These are phyloP conservation scores for Anas platyrhynchos DNA, from an alignment of 2,113 vertebrate species.

Conservation along the genomic window DNA sequence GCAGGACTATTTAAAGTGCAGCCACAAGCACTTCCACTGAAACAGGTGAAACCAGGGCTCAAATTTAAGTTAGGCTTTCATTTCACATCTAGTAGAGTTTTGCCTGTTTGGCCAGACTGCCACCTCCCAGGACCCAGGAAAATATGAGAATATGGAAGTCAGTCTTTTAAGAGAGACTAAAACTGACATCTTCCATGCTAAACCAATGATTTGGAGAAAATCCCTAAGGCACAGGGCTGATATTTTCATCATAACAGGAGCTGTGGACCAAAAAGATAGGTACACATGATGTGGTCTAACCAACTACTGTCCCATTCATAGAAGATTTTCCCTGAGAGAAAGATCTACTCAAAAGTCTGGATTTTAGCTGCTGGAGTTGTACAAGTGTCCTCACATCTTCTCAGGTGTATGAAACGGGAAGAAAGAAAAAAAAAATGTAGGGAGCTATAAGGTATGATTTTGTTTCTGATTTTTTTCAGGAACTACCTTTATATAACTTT, in stretches of 20 bases:
- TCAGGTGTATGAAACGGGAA: background rate
- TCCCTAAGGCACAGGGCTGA: background rate
- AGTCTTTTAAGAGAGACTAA: background rate
- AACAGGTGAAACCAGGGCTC: conserved; percentile 53
- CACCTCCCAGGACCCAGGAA: background rate
- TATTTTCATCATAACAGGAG: background rate
- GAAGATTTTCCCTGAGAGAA: background rate
- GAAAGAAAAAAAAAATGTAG: background rate
- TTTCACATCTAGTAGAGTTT: background rate
- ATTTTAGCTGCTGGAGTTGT: background rate
- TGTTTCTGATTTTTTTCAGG: background rate
- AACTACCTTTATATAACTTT: background rate
- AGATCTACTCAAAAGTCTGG: background rate
- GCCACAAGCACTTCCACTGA: background rate
- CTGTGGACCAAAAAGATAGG: background rate
- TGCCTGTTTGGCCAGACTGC: background rate
- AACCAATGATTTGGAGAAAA: background rate
- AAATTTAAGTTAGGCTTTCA: background rate
- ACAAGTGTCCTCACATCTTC: background rate
- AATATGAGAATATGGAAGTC: background rate
- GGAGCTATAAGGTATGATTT: background rate
- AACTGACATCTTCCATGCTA: background rate
- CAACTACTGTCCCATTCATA: background rate
- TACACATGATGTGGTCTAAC: background rate
- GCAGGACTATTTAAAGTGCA: conserved; percentile 68